Evolutionary conservation across 2,797 vertebrate species (phyloP).

Genomic region (Craterocephalus amniculus): DNA sequence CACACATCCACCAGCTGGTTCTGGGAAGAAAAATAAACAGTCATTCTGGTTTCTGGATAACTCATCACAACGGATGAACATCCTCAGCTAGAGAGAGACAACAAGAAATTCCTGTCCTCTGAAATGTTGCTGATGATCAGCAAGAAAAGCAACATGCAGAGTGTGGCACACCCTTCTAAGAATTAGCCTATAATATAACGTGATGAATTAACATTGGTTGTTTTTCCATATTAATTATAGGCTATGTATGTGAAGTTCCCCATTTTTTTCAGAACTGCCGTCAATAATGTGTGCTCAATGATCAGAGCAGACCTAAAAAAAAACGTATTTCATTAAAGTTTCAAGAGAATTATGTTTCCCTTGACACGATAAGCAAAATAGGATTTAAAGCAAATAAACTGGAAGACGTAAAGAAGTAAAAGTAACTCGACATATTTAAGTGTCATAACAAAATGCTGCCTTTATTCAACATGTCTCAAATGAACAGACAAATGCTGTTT

Average conservation of each 20-base stretch:
- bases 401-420: not conserved
- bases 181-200: not conserved
- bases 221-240: not conserved
- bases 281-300: not conserved
- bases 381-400: not conserved
- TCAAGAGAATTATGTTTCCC: not conserved
- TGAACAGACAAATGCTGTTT: not conserved
- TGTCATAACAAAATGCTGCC: not conserved
- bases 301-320: not conserved
- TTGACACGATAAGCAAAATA: not conserved
- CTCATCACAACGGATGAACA: conserved; percentile 2
- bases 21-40: conserved; percentile 65
- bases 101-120: conserved; percentile 75
- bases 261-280: not conserved
- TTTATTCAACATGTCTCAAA: not conserved
- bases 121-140: conserved; percentile 41
- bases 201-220: not conserved
- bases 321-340: not conserved
- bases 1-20: conserved; percentile 93
- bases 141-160: conserved; percentile 15
- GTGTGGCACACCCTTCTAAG: conserved; percentile 52
- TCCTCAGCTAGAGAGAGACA: conserved; percentile 45
- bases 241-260: not conserved
- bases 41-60: not conserved
- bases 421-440: not conserved